These are phyloP conservation scores for Cygnus olor DNA, from an alignment of 2,797 vertebrate species.

Conservation along the genomic window DNA sequence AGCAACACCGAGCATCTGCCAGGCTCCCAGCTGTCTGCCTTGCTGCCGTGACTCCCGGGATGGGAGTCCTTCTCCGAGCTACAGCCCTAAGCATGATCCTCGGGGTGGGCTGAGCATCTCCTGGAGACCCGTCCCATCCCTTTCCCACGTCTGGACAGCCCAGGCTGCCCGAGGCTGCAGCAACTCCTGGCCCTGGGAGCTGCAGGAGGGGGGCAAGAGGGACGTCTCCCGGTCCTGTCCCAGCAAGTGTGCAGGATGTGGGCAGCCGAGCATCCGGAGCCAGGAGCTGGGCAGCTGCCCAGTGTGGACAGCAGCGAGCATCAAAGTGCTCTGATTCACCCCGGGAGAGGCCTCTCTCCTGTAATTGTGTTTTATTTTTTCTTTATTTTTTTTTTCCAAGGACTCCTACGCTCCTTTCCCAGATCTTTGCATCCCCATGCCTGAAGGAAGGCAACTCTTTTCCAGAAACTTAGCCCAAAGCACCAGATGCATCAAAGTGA, in stretches of 20 bases:
- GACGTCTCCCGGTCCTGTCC: fast-evolving
- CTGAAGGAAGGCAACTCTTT: background rate
- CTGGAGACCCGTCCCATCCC: no score
- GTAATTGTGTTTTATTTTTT: background rate
- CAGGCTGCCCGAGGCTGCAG: background rate
- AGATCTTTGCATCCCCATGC: background rate
- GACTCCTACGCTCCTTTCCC: background rate
- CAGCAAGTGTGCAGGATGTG: background rate
- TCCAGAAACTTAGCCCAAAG: background rate
- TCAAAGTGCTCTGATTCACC: constrained; percentile 19
- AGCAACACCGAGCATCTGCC: background rate
- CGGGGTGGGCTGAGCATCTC: background rate
- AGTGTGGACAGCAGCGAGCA: background rate
- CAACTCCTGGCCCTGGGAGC: background rate
- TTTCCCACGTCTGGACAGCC: no score
- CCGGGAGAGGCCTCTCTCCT: background rate
- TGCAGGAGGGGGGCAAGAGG: fast-evolving
- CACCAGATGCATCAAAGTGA: background rate
- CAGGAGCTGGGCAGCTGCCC: background rate
- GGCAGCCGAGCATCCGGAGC: background rate
- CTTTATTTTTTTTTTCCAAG: background rate
- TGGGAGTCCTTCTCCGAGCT: background rate
- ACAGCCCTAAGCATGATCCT: background rate
- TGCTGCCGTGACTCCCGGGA: background rate
- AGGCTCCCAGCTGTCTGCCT: background rate